Base-by-base conservation (phyloP, 2,888 invertebrate species). In the Lacanobia oleracea region DNA sequence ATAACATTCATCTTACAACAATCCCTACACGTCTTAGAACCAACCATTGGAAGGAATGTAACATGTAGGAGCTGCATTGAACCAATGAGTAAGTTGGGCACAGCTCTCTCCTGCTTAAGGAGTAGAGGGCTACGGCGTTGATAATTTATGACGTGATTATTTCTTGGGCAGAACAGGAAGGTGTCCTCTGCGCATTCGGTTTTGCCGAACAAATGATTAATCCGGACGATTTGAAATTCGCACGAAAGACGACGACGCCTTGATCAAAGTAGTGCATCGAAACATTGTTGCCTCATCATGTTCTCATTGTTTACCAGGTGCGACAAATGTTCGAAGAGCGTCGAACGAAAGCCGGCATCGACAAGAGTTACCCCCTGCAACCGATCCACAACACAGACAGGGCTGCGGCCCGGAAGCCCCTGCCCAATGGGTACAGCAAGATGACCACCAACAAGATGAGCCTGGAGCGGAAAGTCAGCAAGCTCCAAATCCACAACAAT, bases 321-420 rank as follows among this genome's bases (percentile, higher is more conserved):
- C 97, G 98, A 18, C 98, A 98, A 94, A 97, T 98, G 97, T 98
- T 98, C 88, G 98, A 98, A 88, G 98, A 98, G 90, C 97, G 98
- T 40, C 97, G 98, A 53, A 95, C 96, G 27, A 97, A 97, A 84
- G 97, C 97, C 5, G 98, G 98, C 50, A 97, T 98, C 81, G 98
- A 98, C 93, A 97, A 97, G 86, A 98, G 98, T 89, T 97, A 98
- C 92, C 98, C 98, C 0, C 94, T 98, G 1, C 97, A 98, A 88
- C 98, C 98, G 0, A 96, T 98, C 69, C 96, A 96, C 84, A 97
- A 97, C 86, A 94, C 94, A 86, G 93, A 94, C 48, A 88, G 93
- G 51, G 75, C 88, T 0, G 79, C 88, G 3, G 86, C 89, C 16
- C 88, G 93, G 64, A 94, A 94, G 62, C 87, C 92, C 0, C 78